phyloP scores from a whole-genome alignment of 1,140 invertebrate genomes.

The Bombus superbus region DNA sequence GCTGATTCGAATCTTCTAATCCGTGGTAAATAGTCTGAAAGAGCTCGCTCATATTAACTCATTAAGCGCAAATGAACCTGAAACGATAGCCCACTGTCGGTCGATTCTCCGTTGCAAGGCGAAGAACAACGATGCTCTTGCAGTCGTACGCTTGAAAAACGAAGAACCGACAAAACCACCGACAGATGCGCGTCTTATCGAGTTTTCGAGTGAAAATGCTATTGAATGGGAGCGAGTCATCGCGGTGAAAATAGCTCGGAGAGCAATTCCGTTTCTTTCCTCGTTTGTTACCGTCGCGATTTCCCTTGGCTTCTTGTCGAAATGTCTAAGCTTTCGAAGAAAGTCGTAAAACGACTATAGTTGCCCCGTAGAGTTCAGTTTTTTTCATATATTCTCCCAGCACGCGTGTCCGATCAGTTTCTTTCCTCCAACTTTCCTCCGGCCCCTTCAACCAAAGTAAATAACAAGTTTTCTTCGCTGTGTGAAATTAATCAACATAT shows the following conservation, averaged over 20 bases:
- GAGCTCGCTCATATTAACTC: slow-evolving; percentile 47
- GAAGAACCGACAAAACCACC: not conserved
- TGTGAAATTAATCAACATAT: not conserved
- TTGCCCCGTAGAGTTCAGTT: too few relatives aligned
- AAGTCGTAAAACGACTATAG: too few relatives aligned
- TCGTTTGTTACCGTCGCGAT: not conserved
- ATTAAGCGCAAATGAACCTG: slow-evolving; percentile 56
- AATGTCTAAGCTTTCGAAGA: too few relatives aligned
- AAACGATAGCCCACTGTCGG: slow-evolving; percentile 12
- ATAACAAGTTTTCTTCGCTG: not conserved
- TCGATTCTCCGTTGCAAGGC: not conserved
- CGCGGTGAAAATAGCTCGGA: not conserved
- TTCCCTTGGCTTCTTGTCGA: not conserved
- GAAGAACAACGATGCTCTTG: slow-evolving; percentile 2
- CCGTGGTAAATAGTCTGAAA: slow-evolving; percentile 27
- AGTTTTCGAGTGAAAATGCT: not conserved
- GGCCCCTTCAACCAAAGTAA: too few relatives aligned
- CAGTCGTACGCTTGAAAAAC: not conserved
- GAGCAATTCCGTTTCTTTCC: not conserved
- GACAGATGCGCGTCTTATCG: not conserved
- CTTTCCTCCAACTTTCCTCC: too few relatives aligned
- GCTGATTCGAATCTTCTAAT: slow-evolving; percentile 50
- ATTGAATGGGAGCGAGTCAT: not conserved
- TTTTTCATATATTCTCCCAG: too few relatives aligned
- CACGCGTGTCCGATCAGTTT: too few relatives aligned